These are phyloP conservation scores for Lepilemur ruficaudatus DNA, from an alignment of 2,797 vertebrate genomes.

Conservation along the genomic window DNA sequence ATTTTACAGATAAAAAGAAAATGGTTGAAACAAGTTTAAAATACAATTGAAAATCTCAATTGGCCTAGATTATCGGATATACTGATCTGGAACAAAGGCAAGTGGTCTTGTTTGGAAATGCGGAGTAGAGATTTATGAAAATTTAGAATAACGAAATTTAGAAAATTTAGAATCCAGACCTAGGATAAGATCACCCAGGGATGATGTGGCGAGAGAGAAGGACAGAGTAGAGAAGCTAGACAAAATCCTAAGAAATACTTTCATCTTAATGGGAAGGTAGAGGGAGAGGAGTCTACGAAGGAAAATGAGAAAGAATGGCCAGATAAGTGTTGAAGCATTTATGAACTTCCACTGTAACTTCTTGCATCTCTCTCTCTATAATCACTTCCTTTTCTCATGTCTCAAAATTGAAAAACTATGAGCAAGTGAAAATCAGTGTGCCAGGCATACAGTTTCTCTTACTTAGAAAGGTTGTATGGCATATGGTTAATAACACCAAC, in stretches of 20 bases:
- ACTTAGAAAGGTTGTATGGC: neutral
- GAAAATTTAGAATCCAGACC: neutral
- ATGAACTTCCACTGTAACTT: neutral
- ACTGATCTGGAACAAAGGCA: neutral
- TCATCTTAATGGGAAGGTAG: neutral
- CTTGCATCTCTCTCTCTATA: neutral
- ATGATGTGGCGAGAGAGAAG: neutral
- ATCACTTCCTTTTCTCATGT: neutral
- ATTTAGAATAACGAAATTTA: neutral
- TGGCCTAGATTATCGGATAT: neutral
- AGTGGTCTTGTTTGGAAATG: neutral
- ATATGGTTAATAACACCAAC: neutral
- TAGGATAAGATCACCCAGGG: neutral
- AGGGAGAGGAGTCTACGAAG: neutral
- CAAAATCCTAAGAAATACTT: neutral
- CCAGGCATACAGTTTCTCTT: neutral
- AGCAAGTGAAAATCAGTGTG: neutral
- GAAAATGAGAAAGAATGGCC: neutral
- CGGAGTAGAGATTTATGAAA: neutral
- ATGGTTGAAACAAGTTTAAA: neutral
- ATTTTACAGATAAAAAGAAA: slow-evolving; percentile 9
- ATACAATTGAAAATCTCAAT: neutral
- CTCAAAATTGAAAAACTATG: neutral
- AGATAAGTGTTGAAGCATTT: neutral
- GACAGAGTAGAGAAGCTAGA: neutral